phyloP scores from a whole-genome alignment of 2,113 vertebrate species.

The Galbula dea region DNA sequence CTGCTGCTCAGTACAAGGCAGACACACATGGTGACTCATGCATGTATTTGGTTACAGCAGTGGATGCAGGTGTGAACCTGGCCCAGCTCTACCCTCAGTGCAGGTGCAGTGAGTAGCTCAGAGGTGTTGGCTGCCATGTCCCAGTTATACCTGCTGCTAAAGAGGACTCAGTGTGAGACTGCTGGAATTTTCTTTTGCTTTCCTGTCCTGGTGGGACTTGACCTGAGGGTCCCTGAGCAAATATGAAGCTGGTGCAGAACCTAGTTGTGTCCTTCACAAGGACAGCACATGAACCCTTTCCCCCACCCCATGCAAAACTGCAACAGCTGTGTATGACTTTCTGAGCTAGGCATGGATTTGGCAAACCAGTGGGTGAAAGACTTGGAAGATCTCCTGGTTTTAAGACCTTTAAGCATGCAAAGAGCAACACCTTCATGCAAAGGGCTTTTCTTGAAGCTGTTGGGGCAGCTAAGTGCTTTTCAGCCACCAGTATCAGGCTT shows the following conservation, averaged over 20 bases:
- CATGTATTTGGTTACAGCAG: rapidly evolving
- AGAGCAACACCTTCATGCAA: neutral
- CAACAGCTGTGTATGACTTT: neutral
- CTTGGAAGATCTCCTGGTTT: neutral
- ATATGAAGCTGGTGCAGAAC: neutral
- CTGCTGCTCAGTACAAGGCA: neutral
- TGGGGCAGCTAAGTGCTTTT: neutral
- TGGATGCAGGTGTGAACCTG: neutral
- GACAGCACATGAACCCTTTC: neutral
- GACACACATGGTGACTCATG: rapidly evolving
- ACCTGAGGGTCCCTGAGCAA: neutral
- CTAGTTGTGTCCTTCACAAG: neutral
- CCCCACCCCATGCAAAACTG: neutral
- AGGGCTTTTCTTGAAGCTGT: neutral
- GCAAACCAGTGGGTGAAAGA: neutral
- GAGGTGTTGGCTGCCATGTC: neutral
- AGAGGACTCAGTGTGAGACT: neutral
- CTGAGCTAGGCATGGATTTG: neutral
- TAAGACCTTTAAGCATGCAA: neutral
- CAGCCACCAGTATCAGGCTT: rapidly evolving
- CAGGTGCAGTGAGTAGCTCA: neutral
- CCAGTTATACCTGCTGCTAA: neutral
- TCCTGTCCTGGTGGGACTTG: neutral
- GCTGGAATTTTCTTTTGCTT: neutral
- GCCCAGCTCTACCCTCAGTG: neutral